Base-by-base conservation (phyloP, 30 jellyfish, hydroid and myxozoan species). In the Sanderia malayensis region DNA sequence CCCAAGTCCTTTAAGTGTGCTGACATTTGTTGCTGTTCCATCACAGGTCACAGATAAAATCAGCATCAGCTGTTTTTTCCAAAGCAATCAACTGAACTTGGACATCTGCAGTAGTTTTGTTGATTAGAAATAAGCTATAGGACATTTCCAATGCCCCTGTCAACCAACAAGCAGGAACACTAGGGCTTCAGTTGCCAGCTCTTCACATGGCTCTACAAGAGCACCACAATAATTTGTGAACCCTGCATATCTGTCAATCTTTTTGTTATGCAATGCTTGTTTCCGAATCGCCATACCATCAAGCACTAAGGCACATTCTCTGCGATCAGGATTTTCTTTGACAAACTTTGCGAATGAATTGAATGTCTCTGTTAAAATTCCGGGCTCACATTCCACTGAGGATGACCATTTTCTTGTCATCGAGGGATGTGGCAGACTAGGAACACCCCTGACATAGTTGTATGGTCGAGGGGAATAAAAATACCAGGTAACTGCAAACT, bases 61-160 rank as follows among this genome's bases (percentile, higher is more conserved):
- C 84, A 49, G 61, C 76, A 3, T 72, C 84, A 37, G n/a, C 62
- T 15, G 79, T 41, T 18, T 49, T 29, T 15, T 2, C 17, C 24
- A 61, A 20, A 28, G 74, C 74, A 30, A 53, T 30, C 17, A 49
- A 46, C 19, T 49, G 79, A 11, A 26, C 37, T 33, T 73, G 85
- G 3, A 58, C 79, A 27, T 73, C 26, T 0, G 79, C 74, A 52
- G 33, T 3, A 13, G 13, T 2, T 28, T 73, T 55, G 21, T 73
- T 24, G 8, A 24, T 58, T 61, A 74, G 21, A 41, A 74, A 74
- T 18, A 55, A 74, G 10, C 67, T 65, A 74, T 74, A 13, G 86
- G 83, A 32, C 83, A 71, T 46, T 74, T 74, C 86, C 86, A 74
- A 18, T 74, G 86, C 25, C 77, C 67, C 25, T 31, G 64, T 19